These are phyloP conservation scores for Drosophila sordidula DNA, from an alignment of 2,888 invertebrate genomes.

Conservation along the genomic window DNA sequence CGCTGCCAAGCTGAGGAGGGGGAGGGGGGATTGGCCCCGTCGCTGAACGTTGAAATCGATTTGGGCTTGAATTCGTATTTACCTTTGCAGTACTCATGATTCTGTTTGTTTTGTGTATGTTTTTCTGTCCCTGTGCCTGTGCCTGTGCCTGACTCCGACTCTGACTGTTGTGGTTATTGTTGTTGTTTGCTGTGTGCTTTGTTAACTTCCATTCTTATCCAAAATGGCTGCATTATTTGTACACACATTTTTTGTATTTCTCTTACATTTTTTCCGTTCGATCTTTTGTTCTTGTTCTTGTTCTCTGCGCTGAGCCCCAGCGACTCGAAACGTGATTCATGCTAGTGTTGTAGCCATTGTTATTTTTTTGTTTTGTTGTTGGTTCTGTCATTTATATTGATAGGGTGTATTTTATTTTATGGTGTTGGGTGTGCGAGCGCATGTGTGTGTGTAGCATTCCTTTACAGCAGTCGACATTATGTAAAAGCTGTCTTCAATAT, in stretches of 20 bases:
- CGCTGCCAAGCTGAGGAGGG: not conserved
- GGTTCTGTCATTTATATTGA: constrained; percentile 75
- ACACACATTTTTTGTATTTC: constrained; percentile 53
- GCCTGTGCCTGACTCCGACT: constrained; percentile 6
- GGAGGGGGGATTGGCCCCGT: constrained; percentile 22
- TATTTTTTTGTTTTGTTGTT: constrained; percentile 35
- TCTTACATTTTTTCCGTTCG: constrained; percentile 29
- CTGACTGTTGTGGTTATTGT: constrained; percentile 30
- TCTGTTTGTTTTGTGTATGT: constrained; percentile 42
- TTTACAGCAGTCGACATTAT: constrained; percentile 35
- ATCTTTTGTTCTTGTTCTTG: constrained; percentile 17
- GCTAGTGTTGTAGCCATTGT: constrained; percentile 48
- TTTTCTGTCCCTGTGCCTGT: constrained; percentile 21
- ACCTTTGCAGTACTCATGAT: constrained; percentile 58
- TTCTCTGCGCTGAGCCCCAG: constrained; percentile 39
- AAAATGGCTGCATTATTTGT: constrained; percentile 81
- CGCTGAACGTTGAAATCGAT: constrained; percentile 78
- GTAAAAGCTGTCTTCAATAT: constrained; percentile 54
- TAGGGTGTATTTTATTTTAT: constrained; percentile 79
- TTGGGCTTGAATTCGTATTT: constrained; percentile 45
- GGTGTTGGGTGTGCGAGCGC: constrained; percentile 20
- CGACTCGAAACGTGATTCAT: constrained; percentile 74
- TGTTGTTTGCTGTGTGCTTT: constrained; percentile 57
- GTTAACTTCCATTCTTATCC: constrained; percentile 73
- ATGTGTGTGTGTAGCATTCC: constrained; percentile 12